These are phyloP conservation scores for Furnarius figulus DNA, from an alignment of 2,113 vertebrate genomes.

Conservation along the genomic window DNA sequence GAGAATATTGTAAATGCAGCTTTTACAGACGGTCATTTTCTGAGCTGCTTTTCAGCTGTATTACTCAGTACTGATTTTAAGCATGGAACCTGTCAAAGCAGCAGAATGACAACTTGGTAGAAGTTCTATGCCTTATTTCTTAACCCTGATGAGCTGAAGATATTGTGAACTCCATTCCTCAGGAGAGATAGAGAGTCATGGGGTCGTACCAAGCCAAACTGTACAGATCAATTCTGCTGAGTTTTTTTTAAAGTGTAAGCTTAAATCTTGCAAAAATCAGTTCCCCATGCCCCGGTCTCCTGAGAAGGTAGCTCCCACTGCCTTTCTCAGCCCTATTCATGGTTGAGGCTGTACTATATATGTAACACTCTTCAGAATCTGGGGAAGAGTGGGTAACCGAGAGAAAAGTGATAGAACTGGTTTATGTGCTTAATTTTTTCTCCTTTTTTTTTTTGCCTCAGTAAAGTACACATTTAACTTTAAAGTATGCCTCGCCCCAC, in stretches of 20 bases:
- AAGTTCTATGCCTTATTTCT: not conserved
- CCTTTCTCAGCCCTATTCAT: accelerated
- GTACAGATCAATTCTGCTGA: not conserved
- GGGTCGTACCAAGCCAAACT: not conserved
- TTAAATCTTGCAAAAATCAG: not conserved
- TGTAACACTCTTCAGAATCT: not conserved
- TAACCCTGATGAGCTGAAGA: not conserved
- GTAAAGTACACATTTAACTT: not conserved
- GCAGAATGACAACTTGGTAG: not conserved
- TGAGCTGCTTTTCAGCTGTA: not conserved
- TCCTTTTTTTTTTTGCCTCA: not conserved
- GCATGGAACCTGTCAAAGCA: not conserved
- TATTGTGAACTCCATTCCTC: not conserved
- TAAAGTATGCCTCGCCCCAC: not conserved
- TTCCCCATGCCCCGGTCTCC: accelerated
- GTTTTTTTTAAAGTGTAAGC: accelerated
- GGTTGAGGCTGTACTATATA: accelerated
- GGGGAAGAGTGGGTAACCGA: not conserved
- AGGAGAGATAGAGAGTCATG: accelerated
- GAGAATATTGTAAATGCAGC: not conserved
- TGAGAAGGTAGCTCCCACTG: not conserved
- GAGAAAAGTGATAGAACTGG: not conserved
- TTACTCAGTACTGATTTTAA: not conserved
- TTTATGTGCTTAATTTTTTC: not conserved
- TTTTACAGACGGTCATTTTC: not conserved